Conservation (phyloP, 2,888 invertebrate species). For the Agonopterix alstromeriana region DNA sequence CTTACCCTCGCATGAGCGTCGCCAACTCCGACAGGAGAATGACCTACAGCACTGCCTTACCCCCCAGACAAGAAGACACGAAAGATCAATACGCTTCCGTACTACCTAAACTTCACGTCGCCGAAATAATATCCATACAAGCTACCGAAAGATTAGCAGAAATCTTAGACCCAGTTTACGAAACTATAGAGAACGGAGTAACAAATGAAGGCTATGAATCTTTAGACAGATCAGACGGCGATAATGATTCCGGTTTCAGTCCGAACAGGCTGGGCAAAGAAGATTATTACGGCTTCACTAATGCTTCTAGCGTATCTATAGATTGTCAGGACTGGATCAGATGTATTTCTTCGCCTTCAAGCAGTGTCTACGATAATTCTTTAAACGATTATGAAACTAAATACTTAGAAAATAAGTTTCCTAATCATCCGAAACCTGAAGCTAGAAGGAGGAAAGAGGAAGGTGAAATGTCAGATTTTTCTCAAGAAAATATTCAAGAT, state of each 20-base stretch:
- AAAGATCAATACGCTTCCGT: conserved; percentile 39
- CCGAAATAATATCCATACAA: conserved; percentile 67
- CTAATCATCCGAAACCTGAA: conserved; percentile 24
- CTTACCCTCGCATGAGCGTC: conserved; percentile 34
- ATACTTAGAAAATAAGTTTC: conserved; percentile 35
- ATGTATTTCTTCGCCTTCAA: conserved; percentile 42
- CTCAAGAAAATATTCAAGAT: background rate
- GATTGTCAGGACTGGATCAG: conserved; percentile 59
- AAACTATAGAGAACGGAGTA: conserved; percentile 49
- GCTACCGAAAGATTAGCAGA: conserved; percentile 59
- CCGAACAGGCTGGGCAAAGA: conserved; percentile 31
- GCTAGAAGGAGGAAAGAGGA: conserved; percentile 9
- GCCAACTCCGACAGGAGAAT: conserved; percentile 43
- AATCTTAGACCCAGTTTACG: conserved; percentile 63
- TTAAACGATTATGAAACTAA: conserved; percentile 39
- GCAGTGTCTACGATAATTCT: conserved; percentile 49
- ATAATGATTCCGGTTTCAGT: conserved; percentile 40
- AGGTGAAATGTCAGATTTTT: background rate
- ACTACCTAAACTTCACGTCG: conserved; percentile 54
- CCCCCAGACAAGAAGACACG: conserved; percentile 10
- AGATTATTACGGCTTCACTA: conserved; percentile 50
- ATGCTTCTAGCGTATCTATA: conserved; percentile 53
- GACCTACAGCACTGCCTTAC: conserved; percentile 52
- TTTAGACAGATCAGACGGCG: conserved; percentile 35
- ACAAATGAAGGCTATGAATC: conserved; percentile 50